phyloP scores from a whole-genome alignment of 2,113 vertebrate species.

The Parus major region DNA sequence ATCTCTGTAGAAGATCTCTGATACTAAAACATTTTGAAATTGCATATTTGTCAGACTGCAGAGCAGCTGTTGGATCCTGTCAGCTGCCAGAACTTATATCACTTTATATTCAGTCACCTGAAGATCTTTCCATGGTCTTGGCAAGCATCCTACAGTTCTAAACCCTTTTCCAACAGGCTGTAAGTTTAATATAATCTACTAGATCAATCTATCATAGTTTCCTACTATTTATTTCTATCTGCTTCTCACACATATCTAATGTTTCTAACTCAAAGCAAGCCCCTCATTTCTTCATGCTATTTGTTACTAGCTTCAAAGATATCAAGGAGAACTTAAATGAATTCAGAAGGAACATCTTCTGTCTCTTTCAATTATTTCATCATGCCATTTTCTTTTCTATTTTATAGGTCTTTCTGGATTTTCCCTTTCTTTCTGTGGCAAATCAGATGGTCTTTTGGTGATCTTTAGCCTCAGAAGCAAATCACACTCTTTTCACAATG shows the following conservation, averaged over 20 bases:
- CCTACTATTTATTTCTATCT: background rate
- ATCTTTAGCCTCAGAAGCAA: background rate
- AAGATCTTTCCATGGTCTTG: constrained; percentile 6
- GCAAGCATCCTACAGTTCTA: background rate
- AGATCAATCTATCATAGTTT: background rate
- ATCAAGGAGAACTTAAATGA: background rate
- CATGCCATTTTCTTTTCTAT: background rate
- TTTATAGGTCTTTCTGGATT: background rate
- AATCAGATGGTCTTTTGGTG: background rate
- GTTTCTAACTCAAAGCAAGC: background rate
- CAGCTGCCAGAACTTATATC: constrained; percentile 20
- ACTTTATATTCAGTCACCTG: constrained; percentile 18
- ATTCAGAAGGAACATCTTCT: background rate
- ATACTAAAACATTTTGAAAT: constrained; percentile 13
- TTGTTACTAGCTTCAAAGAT: background rate
- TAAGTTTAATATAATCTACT: background rate
- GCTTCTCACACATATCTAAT: fast-evolving
- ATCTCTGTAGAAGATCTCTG: background rate
- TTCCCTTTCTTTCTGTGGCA: background rate
- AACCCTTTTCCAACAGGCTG: background rate
- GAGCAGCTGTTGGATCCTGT: constrained; percentile 17
- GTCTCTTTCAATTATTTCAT: background rate
- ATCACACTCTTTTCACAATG: background rate
- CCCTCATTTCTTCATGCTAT: background rate
- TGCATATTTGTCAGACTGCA: constrained; percentile 12